Base-by-base conservation (phyloP, 2,797 vertebrate genomes). In the Mormyrops boulengeri region DNA sequence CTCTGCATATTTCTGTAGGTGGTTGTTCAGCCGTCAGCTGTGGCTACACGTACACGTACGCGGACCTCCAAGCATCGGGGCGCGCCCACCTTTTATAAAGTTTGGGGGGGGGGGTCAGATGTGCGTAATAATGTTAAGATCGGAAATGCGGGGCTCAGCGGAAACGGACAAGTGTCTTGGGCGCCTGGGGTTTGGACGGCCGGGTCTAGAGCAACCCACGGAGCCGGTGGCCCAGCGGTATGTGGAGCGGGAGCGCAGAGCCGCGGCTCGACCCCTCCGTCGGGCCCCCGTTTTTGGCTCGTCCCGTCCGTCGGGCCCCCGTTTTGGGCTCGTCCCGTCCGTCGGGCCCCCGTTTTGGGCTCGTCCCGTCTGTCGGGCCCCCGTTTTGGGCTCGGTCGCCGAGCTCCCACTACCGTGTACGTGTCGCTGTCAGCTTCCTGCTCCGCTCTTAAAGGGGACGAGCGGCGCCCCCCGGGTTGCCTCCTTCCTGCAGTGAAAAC, bases 381-480 rank as follows among this genome's bases (percentile, higher is more conserved):
- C 49, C 49, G 30, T 34, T 34, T 34, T 34, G 30, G 12, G 30
- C 66, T 73, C 38, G 4, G 22, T 62, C 7, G 34, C 55, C 3
- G 41, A 52, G n/a, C 34, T 17, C n/a, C 12, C 2, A 89, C 89
- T 89, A 87, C 85, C 89, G 89, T 53, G 52, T 89, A 89, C 89
- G 89, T 89, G 89, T 87, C 89, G 60, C 30, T 87, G 88, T 62
- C 84, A 87, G 69, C 52, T 89, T 86, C 89, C 89, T 41, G 50
- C 60, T 87, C 34, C 34, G 52, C 52, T 77, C 89, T 89, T 89
- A 87, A 89, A 89, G 89, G 89, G 50, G 62, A 55, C 53, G 80
- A 53, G n/a, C 30, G 80, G 12, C 53, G 53, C 50, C 53, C 19
- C 49, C n/a, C 44, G 34, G 49, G 19, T 52, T 3, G 4, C 9